Conservation (phyloP, 2,888 invertebrate species). For the Drosophila neonasuta region DNA sequence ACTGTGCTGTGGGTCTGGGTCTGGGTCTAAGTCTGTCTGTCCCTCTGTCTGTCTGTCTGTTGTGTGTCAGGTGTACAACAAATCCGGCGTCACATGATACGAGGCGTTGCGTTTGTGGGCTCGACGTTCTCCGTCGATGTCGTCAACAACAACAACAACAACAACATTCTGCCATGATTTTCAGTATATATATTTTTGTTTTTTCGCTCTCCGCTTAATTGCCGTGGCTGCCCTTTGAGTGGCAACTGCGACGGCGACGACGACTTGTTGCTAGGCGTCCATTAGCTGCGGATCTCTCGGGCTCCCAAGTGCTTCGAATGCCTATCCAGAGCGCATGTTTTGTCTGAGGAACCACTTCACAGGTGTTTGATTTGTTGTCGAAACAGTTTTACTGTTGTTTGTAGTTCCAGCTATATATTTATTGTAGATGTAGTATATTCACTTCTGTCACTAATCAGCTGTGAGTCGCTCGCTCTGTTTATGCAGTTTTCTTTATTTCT, state of each 20-base stretch:
- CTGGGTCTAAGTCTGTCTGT: not conserved
- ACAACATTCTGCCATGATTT: slow-evolving; percentile 25
- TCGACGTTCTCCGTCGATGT: slow-evolving; percentile 23
- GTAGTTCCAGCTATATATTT: slow-evolving; percentile 5
- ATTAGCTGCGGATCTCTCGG: slow-evolving; percentile 9
- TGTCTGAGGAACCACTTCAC: slow-evolving; percentile 19
- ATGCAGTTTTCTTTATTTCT: slow-evolving; percentile 20
- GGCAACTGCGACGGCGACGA: not conserved
- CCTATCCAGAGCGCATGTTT: not conserved
- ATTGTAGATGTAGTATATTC: not conserved
- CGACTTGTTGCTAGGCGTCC: slow-evolving; percentile 45
- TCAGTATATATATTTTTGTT: not conserved
- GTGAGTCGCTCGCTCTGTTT: slow-evolving; percentile 13
- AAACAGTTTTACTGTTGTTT: slow-evolving; percentile 5
- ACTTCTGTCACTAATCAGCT: slow-evolving; percentile 54
- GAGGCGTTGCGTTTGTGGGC: slow-evolving; percentile 12
- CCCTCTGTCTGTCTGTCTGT: not conserved
- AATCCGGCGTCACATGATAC: slow-evolving; percentile 49
- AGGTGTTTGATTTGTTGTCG: slow-evolving; percentile 37
- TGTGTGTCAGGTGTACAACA: slow-evolving; percentile 41
- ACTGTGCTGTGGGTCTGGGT: not conserved
- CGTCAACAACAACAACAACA: slow-evolving; percentile 26
- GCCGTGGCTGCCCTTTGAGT: slow-evolving; percentile 30
- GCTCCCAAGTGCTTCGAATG: slow-evolving; percentile 16
- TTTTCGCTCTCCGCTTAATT: slow-evolving; percentile 28